These are phyloP conservation scores for Polydrusus pterygomalis DNA, from an alignment of 2,888 invertebrate species.

Conservation along the genomic window DNA sequence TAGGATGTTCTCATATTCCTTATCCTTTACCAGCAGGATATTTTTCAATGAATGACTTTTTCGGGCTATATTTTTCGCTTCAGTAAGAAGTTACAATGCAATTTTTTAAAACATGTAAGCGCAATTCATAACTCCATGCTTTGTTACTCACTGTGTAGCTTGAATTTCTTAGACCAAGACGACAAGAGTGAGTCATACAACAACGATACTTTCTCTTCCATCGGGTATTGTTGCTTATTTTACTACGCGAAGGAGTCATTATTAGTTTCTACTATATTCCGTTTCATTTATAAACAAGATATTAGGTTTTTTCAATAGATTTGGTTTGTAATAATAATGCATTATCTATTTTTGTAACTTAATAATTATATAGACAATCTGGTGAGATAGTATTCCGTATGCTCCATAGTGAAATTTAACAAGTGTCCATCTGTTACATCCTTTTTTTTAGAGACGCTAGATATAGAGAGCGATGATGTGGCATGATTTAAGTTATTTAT, in stretches of 20 bases:
- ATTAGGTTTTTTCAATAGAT: background rate
- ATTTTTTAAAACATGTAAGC: background rate
- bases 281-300: background rate
- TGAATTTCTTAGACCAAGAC: constrained; percentile 21
- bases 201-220: constrained; percentile 23
- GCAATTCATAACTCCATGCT: constrained; percentile 14
- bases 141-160: background rate
- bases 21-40: too few relatives aligned
- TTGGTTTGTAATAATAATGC: too few relatives aligned
- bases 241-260: background rate
- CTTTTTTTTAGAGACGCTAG: too few relatives aligned
- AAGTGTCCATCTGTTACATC: too few relatives aligned
- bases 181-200: constrained; percentile 16
- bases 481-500: too few relatives aligned
- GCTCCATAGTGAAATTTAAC: too few relatives aligned
- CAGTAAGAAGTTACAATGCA: background rate
- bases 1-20: too few relatives aligned
- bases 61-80: background rate
- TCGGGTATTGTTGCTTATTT: constrained; percentile 8
- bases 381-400: too few relatives aligned
- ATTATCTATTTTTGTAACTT: too few relatives aligned
- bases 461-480: too few relatives aligned
- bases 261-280: too few relatives aligned
- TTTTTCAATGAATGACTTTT: background rate
- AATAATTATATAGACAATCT: too few relatives aligned